Evolutionary conservation across 2,888 invertebrate species (phyloP).

Genomic region (Helobdella robusta): DNA sequence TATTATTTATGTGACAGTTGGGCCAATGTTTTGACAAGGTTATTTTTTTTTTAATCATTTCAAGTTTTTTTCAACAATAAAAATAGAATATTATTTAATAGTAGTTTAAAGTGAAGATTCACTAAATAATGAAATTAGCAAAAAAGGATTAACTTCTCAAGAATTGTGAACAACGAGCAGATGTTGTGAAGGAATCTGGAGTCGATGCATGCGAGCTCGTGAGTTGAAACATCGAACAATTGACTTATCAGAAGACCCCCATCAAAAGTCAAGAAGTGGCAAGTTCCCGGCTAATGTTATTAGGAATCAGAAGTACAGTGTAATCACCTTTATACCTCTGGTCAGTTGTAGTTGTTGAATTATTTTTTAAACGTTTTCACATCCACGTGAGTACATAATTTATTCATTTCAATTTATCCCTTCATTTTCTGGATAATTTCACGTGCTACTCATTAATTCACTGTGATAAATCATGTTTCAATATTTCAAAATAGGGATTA

Average conservation of each 20-base stretch:
- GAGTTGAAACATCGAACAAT: slow-evolving; percentile 47
- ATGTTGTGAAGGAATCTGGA: slow-evolving; percentile 57
- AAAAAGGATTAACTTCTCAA: neutral
- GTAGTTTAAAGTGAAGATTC: neutral
- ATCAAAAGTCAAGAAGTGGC: neutral
- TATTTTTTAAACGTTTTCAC: too few relatives aligned
- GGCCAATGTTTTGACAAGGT: slow-evolving; percentile 42
- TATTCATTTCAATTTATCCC: too few relatives aligned
- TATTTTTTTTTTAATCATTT: too few relatives aligned
- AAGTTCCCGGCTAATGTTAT: slow-evolving; percentile 90
- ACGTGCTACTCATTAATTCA: too few relatives aligned
- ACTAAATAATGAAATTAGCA: neutral
- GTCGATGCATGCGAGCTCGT: slow-evolving; percentile 41
- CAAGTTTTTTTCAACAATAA: too few relatives aligned
- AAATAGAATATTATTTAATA: neutral
- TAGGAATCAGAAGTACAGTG: slow-evolving; percentile 92
- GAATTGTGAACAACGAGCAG: too few relatives aligned
- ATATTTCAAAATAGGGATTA: too few relatives aligned
- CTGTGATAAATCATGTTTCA: too few relatives aligned
- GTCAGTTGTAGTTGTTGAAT: too few relatives aligned
- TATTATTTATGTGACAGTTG: slow-evolving; percentile 41
- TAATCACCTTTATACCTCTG: slow-evolving; percentile 56
- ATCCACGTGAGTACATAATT: too few relatives aligned
- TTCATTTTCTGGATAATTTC: too few relatives aligned
- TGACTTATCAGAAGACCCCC: slow-evolving; percentile 36